Base-by-base conservation (phyloP, 2,888 invertebrate genomes). In the Cetonia aurata region DNA sequence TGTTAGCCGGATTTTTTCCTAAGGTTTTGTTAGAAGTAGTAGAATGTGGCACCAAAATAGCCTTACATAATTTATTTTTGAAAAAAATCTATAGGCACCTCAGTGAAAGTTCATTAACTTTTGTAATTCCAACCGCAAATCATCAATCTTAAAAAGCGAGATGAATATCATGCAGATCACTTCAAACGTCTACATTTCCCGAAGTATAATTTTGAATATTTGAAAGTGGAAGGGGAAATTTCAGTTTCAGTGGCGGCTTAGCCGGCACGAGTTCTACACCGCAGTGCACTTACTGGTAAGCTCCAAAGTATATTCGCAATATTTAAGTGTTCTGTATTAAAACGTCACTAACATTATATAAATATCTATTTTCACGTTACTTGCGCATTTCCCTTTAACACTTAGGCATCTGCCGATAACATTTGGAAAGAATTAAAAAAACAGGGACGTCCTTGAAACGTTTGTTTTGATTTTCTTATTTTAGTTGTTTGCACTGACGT, bases 261-360 rank as follows among this genome's bases (percentile, higher is more conserved):
- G 81, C 82, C 80, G 80, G 82, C 80, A 75, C 77, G 76, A 79
- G 80, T 79, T 79, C 76, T 82, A 81, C 83, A 82, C 79, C 81
- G 76, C 70, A 74, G 69, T 56, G 48, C 62, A 33, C 48, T 46
- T 33, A 46, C 48, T 62, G 62, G 62, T 62, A 62, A 62, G 62
- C 33, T 62, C 33, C 31, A 31, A 13, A 33, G 25, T 15, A 50
- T 48, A 62, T 48, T 50, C 33, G 48, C 15, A 62, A 33, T 48
- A 48, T n/a, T 62, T 33, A 62, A 33, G 6, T 37, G n/a, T 48
- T 48, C 8, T 46, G 46, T 56, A 37, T 46, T 60, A 60, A 60
- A 33, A 48, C 48, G 44, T 17, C 4, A 25, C 41, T 17, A 10
- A 37, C 3, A 56, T 37, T 17, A 17, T 17, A 17, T 3, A 2